These are phyloP conservation scores for Ostrea denselamellosa DNA, from an alignment of 1,140 invertebrate genomes.

Conservation along the genomic window DNA sequence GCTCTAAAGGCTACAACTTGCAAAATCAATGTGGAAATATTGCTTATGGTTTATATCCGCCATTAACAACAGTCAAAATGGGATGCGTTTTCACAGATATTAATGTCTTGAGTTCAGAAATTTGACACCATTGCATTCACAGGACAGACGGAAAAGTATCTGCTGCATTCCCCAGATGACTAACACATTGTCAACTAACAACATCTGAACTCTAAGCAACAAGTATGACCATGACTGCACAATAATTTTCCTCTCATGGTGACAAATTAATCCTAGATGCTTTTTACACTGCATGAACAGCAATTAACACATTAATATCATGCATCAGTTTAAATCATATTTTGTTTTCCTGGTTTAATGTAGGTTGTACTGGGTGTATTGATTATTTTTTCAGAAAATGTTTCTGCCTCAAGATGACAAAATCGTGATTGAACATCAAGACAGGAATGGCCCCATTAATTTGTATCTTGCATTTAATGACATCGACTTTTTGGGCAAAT, in stretches of 20 bases:
- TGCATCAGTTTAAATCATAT: conserved; percentile 30
- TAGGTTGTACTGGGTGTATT: background rate
- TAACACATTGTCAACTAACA: conserved; percentile 17
- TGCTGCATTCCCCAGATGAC: background rate
- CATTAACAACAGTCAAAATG: conserved; percentile 17
- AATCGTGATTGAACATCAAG: conserved; percentile 37
- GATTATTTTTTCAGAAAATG: conserved; percentile 15
- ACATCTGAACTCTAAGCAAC: background rate
- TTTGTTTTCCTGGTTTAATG: background rate
- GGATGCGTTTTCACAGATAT: conserved; percentile 19
- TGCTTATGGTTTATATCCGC: background rate
- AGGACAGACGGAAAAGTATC: background rate
- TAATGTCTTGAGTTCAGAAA: conserved; percentile 27
- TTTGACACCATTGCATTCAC: background rate
- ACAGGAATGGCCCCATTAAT: conserved; percentile 28
- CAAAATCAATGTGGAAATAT: background rate
- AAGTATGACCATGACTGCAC: background rate
- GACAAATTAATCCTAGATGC: conserved; percentile 29
- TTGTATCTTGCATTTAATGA: conserved; percentile 38
- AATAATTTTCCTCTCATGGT: background rate
- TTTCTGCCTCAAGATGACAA: conserved; percentile 35
- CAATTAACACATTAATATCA: conserved; percentile 36
- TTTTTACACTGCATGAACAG: conserved; percentile 19
- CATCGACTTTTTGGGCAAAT: conserved; percentile 24
- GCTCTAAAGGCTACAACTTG: background rate